These are phyloP conservation scores for Enteromius unitaeniatus DNA, from an alignment of 2,797 vertebrate species.

Conservation along the genomic window DNA sequence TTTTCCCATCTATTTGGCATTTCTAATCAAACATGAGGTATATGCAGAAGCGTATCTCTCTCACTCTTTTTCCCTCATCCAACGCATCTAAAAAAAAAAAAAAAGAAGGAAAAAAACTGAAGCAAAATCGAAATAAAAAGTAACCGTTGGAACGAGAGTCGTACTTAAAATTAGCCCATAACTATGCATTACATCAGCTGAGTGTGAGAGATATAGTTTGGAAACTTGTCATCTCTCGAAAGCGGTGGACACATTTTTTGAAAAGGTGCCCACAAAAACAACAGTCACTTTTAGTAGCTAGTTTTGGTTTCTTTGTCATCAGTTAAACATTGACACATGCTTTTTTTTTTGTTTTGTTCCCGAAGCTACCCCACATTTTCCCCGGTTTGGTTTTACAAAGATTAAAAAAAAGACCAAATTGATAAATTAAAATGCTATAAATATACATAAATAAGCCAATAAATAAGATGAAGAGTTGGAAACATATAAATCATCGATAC, in stretches of 20 bases:
- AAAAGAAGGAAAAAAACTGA: neutral
- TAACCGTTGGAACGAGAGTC: slow-evolving; percentile 10
- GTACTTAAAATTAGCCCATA: slow-evolving; percentile 22
- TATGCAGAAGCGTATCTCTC: slow-evolving; percentile 63
- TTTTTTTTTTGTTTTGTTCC: neutral
- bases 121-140: neutral
- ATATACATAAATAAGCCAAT: slow-evolving; percentile 82
- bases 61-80: slow-evolving; percentile 43
- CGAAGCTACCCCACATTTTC: slow-evolving; percentile 67
- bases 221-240: slow-evolving; percentile 41
- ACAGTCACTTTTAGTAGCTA: slow-evolving; percentile 69
- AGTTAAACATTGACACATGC: slow-evolving; percentile 54
- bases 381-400: slow-evolving; percentile 72
- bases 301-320: slow-evolving; percentile 60
- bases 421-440: slow-evolving; percentile 77
- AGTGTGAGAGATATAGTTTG: slow-evolving; percentile 18
- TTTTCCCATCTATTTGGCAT: slow-evolving; percentile 78
- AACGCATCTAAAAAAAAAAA: slow-evolving; percentile 21
- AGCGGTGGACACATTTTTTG: slow-evolving; percentile 4
- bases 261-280: slow-evolving; percentile 9
- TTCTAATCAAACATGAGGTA: slow-evolving; percentile 74
- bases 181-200: neutral
- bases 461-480: slow-evolving; percentile 71
- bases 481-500: slow-evolving; percentile 73
- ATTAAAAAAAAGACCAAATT: slow-evolving; percentile 64